Percentiles rank a stretch among this genome's conserved stretches.
Conservation (phyloP, 2,113 vertebrate species). For the Urocynchramus pylzowi region DNA sequence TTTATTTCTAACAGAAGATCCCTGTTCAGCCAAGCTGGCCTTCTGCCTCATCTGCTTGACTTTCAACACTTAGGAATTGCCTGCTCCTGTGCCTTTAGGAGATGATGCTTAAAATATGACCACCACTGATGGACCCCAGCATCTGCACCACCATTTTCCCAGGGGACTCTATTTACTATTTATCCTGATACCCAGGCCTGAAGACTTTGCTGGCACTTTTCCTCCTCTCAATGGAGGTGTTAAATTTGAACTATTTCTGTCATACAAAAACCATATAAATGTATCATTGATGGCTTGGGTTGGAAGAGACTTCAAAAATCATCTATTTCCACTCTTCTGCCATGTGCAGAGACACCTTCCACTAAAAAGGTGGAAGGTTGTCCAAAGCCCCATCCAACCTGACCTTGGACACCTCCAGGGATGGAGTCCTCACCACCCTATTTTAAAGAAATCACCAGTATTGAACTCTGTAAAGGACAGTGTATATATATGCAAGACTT, state of each 20-base stretch:
- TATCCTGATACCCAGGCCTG: neutral
- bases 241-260: neutral
- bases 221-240: neutral
- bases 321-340: neutral
- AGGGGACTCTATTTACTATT: neutral
- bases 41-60: neutral
- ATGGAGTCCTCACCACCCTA: neutral
- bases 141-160: neutral
- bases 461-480: neutral
- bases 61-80: neutral
- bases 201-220: neutral
- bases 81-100: neutral
- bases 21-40: neutral
- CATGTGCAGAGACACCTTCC: neutral
- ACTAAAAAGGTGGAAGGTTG: fast-evolving
- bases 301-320: neutral
- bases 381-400: neutral
- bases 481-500: neutral
- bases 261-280: neutral
- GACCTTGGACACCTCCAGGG: neutral
- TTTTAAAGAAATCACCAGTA: neutral
- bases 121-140: neutral
- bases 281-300: neutral
- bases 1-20: neutral
- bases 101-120: neutral